Conservation (phyloP, 2,888 invertebrate species). For the Rosalia funebris region DNA sequence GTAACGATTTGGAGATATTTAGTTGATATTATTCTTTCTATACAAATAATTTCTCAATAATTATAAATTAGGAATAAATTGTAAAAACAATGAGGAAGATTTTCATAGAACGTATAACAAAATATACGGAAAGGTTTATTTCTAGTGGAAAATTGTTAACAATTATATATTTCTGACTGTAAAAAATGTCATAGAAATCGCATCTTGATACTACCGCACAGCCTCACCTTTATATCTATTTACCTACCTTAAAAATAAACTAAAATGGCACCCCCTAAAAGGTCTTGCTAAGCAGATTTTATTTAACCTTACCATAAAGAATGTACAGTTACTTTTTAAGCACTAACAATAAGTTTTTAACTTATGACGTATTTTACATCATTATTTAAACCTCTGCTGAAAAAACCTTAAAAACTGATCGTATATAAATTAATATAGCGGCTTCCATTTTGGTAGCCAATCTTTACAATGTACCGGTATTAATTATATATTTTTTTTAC, state of each 20-base stretch:
- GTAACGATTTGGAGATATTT: too few relatives aligned
- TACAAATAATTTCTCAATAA: too few relatives aligned
- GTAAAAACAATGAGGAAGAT: too few relatives aligned
- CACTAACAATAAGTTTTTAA: conserved; percentile 12
- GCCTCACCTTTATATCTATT: conserved; percentile 11
- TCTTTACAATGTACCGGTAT: conserved; percentile 22
- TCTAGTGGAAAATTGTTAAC: neutral
- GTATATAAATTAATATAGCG: conserved; percentile 33
- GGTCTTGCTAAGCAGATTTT: conserved; percentile 9
- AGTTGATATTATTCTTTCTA: too few relatives aligned
- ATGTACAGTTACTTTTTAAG: conserved; percentile 22
- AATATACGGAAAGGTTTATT: too few relatives aligned
- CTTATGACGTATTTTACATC: neutral
- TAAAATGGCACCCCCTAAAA: conserved; percentile 4
- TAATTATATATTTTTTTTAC: conserved; percentile 34
- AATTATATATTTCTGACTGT: too few relatives aligned
- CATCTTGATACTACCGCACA: conserved; percentile 13
- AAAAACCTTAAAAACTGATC: neutral
- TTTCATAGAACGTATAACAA: too few relatives aligned
- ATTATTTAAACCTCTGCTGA: neutral
- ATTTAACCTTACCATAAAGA: conserved; percentile 11
- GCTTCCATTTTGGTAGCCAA: conserved; percentile 36
- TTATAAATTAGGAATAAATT: too few relatives aligned
- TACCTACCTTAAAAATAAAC: neutral
- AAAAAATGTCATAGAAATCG: too few relatives aligned